A percentile compares a stretch with the other conserved stretches of the same genome.
phyloP scores from a whole-genome alignment of 1,140 invertebrate species.

The Rhysida immarginata region DNA sequence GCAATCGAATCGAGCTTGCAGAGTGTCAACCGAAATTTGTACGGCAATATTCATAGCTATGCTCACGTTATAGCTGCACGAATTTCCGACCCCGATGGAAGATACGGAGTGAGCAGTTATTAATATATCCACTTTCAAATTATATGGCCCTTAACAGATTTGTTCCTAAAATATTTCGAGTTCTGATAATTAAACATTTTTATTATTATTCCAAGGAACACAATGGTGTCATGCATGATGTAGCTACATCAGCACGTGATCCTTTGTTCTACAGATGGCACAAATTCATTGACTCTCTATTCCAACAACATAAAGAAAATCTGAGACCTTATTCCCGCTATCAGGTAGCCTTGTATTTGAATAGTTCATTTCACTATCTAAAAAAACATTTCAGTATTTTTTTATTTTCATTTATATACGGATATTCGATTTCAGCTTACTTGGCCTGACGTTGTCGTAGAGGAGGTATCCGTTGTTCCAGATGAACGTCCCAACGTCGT shows the following conservation, averaged over 20 bases:
- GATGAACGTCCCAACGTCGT: slow-evolving; percentile 36
- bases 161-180: too few species aligned
- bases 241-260: slow-evolving; percentile 14
- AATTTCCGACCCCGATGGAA: slow-evolving; percentile 18
- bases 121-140: too few species aligned
- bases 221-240: slow-evolving; percentile 14
- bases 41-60: slow-evolving; percentile 26
- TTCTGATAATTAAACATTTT: neutral
- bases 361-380: too few species aligned
- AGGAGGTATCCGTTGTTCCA: slow-evolving; percentile 36
- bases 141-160: too few species aligned
- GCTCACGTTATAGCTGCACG: slow-evolving; percentile 19
- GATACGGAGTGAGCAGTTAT: slow-evolving; percentile 16
- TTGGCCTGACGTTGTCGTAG: neutral
- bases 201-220: slow-evolving; percentile 6
- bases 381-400: too few species aligned
- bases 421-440: too few species aligned
- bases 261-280: slow-evolving; percentile 20
- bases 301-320: slow-evolving; percentile 18
- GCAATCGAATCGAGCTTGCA: slow-evolving; percentile 54
- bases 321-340: slow-evolving; percentile 12
- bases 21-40: slow-evolving; percentile 47
- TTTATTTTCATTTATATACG: too few species aligned
- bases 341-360: too few species aligned
- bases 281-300: slow-evolving; percentile 18